These are phyloP conservation scores for Callaeas wilsoni DNA, from an alignment of 2,113 vertebrate genomes.

Conservation along the genomic window DNA sequence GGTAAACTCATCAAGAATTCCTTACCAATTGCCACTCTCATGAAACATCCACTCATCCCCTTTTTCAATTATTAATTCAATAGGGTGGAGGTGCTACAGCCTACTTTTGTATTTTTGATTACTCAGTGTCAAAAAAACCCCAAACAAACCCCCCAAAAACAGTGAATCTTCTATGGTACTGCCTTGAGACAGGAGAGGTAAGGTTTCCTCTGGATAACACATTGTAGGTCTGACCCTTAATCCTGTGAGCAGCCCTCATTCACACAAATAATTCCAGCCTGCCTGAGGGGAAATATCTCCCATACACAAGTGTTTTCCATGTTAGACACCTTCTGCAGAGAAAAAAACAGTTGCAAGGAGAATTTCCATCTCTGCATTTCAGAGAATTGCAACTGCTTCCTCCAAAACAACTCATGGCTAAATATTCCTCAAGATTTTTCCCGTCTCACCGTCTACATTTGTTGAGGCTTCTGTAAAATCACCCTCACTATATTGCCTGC, in stretches of 20 bases:
- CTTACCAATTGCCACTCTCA: neutral
- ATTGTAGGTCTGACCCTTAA: neutral
- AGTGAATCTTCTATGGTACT: neutral
- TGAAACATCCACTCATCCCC: neutral
- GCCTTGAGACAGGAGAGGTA: neutral
- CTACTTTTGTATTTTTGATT: neutral
- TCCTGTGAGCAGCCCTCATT: neutral
- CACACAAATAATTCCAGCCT: neutral
- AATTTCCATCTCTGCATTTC: neutral
- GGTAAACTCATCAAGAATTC: neutral
- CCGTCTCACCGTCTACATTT: neutral
- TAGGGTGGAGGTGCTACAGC: neutral
- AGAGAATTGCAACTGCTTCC: neutral
- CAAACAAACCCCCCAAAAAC: neutral
- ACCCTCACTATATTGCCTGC: neutral
- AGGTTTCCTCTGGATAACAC: neutral
- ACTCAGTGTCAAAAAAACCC: neutral
- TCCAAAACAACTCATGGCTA: neutral
- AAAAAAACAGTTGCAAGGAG: neutral
- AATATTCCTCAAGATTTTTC: neutral
- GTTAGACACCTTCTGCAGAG: neutral
- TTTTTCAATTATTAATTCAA: neutral
- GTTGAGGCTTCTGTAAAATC: neutral
- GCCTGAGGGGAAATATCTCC: neutral
- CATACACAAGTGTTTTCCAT: neutral